These are phyloP conservation scores for Tetragonula carbonaria DNA, from an alignment of 2,888 invertebrate genomes.

Conservation along the genomic window DNA sequence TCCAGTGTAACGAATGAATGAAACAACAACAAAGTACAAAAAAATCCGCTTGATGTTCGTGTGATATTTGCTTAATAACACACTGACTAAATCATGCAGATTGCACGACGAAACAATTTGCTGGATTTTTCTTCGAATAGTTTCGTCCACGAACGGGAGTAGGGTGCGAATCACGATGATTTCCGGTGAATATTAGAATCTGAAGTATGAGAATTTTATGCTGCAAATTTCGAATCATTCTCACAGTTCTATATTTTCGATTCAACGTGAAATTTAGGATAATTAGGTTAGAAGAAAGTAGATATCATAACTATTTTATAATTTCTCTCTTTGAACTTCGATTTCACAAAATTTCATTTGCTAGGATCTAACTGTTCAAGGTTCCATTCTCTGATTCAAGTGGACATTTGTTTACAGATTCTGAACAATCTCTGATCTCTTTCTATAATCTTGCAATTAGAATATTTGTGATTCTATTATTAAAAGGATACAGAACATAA, in stretches of 20 bases:
- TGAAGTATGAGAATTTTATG: not conserved
- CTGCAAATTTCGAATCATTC: not conserved
- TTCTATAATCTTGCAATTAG: too few relatives aligned
- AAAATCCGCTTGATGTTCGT: conserved; percentile 20
- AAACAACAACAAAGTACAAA: conserved; percentile 7
- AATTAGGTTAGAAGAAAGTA: not conserved
- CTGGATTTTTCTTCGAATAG: not conserved
- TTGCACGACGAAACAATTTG: not conserved
- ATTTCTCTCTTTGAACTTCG: not conserved
- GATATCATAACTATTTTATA: not conserved
- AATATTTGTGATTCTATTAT: too few relatives aligned
- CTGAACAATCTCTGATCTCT: too few relatives aligned
- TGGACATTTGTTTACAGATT: too few relatives aligned
- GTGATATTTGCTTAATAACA: conserved; percentile 18
- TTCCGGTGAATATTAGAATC: not conserved
- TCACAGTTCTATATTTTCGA: not conserved
- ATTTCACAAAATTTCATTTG: not conserved
- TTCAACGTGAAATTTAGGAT: not conserved
- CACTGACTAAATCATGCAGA: conserved; percentile 4
- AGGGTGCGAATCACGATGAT: not conserved
- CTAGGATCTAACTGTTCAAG: too few relatives aligned
- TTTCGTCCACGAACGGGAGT: not conserved
- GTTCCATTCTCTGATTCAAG: too few relatives aligned
- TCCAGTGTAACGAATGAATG: conserved; percentile 47
- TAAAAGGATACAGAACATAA: too few relatives aligned